Conservation (phyloP, 2,888 invertebrate species). For the Mantis religiosa region DNA sequence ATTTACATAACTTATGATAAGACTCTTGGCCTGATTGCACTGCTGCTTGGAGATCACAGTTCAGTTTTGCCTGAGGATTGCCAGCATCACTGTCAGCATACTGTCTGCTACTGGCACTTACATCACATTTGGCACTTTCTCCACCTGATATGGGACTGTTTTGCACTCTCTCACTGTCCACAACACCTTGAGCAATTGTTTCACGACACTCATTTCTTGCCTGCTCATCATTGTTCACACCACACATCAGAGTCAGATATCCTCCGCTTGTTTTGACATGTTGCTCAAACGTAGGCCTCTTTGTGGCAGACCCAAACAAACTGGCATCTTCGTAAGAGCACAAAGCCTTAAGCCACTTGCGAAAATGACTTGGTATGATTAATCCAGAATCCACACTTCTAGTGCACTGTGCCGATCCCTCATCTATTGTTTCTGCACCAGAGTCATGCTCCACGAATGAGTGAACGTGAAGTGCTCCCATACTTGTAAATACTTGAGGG, state of each 20-base stretch:
- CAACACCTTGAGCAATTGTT: background rate
- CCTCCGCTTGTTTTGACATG: background rate
- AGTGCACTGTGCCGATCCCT: background rate
- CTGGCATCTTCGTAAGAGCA: background rate
- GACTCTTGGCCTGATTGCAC: slow-evolving; percentile 31
- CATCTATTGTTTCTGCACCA: background rate
- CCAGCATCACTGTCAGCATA: background rate
- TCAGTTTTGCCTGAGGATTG: background rate
- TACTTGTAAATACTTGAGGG: slow-evolving; percentile 35
- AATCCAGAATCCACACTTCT: background rate
- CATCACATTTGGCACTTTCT: slow-evolving; percentile 2
- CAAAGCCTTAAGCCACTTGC: background rate
- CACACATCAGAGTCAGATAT: too few relatives aligned
- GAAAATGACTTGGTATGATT: background rate
- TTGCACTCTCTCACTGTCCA: background rate
- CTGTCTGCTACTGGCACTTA: background rate
- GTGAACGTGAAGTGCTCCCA: slow-evolving; percentile 38
- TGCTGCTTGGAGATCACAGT: slow-evolving; percentile 34
- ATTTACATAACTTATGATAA: slow-evolving; percentile 33
- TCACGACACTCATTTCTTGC: too few relatives aligned
- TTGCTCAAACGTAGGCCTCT: background rate
- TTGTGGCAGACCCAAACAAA: background rate
- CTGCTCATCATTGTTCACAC: background rate
- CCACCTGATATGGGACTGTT: background rate
- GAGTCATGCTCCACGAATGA: slow-evolving; percentile 36